phyloP scores from a whole-genome alignment of 2,113 vertebrate species.

The Mandrillus leucophaeus region DNA sequence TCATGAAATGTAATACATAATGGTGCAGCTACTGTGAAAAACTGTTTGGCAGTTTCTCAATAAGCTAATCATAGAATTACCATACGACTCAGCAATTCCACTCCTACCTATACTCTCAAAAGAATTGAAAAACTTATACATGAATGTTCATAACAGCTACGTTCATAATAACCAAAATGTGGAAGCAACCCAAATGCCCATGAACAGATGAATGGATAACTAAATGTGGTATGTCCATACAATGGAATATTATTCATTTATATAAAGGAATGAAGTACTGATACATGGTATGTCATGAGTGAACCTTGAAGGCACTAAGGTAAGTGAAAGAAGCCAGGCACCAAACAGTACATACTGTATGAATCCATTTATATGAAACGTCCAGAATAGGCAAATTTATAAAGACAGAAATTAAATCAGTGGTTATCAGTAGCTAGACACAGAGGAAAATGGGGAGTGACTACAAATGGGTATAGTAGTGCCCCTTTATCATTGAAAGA shows the following conservation, averaged over 20 bases:
- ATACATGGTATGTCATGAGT: too few species aligned
- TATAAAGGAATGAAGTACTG: background rate
- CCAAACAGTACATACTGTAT: background rate
- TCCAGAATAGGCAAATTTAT: background rate
- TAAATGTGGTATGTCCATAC: background rate
- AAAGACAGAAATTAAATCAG: background rate
- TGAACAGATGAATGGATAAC: background rate
- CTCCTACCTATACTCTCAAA: background rate
- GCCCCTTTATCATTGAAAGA: background rate
- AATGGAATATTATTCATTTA: background rate
- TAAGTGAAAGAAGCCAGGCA: background rate
- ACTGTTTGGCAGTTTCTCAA: background rate
- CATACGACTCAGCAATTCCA: background rate
- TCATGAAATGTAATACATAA: background rate
- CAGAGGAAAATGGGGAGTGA: too few species aligned
- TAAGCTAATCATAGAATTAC: background rate
- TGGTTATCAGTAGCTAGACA: background rate
- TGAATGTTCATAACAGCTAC: background rate
- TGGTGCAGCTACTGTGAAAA: background rate
- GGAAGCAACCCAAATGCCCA: background rate
- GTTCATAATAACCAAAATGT: background rate
- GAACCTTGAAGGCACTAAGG: background rate
- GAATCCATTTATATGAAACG: background rate
- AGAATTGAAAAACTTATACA: background rate
- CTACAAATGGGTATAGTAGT: background rate